Base-by-base conservation (phyloP, 2,888 invertebrate genomes). In the Synanthedon tipuliformis region DNA sequence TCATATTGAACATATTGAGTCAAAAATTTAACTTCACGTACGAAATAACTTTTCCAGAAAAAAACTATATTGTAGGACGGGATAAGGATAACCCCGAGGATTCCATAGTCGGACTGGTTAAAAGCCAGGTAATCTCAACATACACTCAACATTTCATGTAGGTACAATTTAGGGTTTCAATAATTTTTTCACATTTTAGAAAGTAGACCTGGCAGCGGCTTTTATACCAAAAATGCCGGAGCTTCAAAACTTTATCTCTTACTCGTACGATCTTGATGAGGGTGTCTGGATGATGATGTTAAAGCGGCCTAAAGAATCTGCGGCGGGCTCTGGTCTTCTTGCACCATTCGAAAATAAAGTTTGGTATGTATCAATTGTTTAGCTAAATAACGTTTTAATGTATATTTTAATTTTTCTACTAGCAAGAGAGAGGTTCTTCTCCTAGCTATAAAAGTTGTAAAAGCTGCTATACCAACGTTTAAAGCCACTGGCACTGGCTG, bases 251-350 rank as follows among this genome's bases (percentile, higher is more conserved):
- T 73, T 80, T 55, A 81, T 92, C 4, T 78, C 81, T 7, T 95
- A 92, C 74, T 87, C 87, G 0, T 87, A 87, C 4, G 86, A 89
- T 41, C 73, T 95, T 57, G 94, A 94, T 59, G 93, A 93, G 61
- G 93, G 92, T 0, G 89, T 92, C 62, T 93, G 95, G 91, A 91
- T 92, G 52, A 93, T 95, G 76, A 88, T 96, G 72, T 90, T 95
- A 90, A 92, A 90, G 70, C 88, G 96, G 53, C 95, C 95, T 0
- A 89, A 89, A 41, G 94, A 93, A 69, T 95, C 95, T 0, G 95
- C 95, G 0, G 91, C 92, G 2, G 95, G 95, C 0, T 93, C 95
- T 0, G 95, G 95, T 1, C 81, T 96, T 4, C 75, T 95, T 54
- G 95, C 95, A 0, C 95, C 95, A 0, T 96, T 95, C 63, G 92